Evolutionary conservation across 2,113 vertebrate species (phyloP).

Genomic region (Caretta caretta): DNA sequence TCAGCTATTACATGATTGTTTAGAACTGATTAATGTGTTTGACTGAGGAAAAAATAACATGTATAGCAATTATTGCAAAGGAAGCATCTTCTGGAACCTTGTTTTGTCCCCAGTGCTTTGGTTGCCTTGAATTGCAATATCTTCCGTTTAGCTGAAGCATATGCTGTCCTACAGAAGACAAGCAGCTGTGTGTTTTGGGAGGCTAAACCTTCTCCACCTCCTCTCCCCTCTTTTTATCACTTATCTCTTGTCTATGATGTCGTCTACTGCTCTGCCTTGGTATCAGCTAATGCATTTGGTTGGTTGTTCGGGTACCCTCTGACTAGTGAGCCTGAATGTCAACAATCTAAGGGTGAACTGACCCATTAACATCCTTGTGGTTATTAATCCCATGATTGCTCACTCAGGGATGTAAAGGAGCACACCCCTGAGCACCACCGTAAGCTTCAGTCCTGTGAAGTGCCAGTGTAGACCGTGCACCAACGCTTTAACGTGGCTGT

Average conservation of each 20-base stretch:
- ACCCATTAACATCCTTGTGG: too few species aligned
- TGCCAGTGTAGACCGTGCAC: too few species aligned
- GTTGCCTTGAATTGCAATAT: neutral
- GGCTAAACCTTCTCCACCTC: neutral
- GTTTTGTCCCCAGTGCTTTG: neutral
- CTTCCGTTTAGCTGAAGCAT: neutral
- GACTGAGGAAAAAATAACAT: neutral
- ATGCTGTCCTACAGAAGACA: neutral
- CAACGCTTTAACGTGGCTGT: too few species aligned
- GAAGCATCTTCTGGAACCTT: too few species aligned
- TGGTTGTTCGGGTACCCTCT: neutral
- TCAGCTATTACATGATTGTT: neutral
- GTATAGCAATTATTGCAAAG: neutral
- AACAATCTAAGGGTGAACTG: too few species aligned
- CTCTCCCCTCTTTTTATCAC: neutral
- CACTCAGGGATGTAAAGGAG: too few species aligned
- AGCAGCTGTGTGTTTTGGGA: neutral
- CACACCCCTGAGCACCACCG: too few species aligned
- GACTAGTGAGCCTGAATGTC: accelerated
- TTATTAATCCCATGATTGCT: too few species aligned
- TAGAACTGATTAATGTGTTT: neutral
- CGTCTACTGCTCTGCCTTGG: accelerated
- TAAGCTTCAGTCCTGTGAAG: too few species aligned
- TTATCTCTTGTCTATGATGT: accelerated
- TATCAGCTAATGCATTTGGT: too few species aligned